These are phyloP conservation scores for Micrasema longulum DNA, from an alignment of 1,140 invertebrate species.

Conservation along the genomic window DNA sequence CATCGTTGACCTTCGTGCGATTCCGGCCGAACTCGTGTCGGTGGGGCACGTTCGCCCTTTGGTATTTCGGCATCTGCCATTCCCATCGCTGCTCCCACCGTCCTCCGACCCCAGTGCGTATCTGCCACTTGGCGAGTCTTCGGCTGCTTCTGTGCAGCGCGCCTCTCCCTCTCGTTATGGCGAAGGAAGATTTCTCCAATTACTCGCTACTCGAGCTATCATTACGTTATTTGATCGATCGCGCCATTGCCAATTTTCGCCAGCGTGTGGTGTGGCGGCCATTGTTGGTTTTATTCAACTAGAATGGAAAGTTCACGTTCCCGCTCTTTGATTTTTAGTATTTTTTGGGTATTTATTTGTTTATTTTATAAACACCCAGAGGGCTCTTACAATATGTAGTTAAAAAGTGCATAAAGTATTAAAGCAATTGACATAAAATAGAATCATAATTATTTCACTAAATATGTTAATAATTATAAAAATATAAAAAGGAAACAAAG, in stretches of 20 bases:
- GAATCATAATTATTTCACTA: too few relatives aligned
- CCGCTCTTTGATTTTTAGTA: constrained; percentile 2
- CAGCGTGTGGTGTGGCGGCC: background rate
- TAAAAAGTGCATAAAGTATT: too few relatives aligned
- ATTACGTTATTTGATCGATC: constrained; percentile 7
- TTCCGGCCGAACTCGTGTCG: constrained; percentile 10
- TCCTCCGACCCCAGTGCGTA: background rate
- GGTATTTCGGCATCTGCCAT: constrained; percentile 20
- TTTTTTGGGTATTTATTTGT: too few relatives aligned
- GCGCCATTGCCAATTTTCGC: constrained; percentile 6
- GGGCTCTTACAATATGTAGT: too few relatives aligned
- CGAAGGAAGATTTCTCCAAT: constrained; percentile 11
- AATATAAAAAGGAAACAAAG: too few relatives aligned
- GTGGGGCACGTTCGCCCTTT: constrained; percentile 26
- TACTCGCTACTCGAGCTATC: constrained; percentile 11
- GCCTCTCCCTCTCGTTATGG: constrained; percentile 4
- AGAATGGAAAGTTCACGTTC: constrained; percentile 1
- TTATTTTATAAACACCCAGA: too few relatives aligned
- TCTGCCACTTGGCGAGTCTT: constrained; percentile 7
- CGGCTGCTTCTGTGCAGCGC: background rate
- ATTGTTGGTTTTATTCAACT: constrained; percentile 6
- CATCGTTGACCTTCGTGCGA: constrained; percentile 8
- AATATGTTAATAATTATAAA: too few relatives aligned
- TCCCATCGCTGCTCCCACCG: background rate
- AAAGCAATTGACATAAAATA: too few relatives aligned